These are phyloP conservation scores for Setophaga coronata DNA, from an alignment of 2,113 vertebrate genomes.

Conservation along the genomic window DNA sequence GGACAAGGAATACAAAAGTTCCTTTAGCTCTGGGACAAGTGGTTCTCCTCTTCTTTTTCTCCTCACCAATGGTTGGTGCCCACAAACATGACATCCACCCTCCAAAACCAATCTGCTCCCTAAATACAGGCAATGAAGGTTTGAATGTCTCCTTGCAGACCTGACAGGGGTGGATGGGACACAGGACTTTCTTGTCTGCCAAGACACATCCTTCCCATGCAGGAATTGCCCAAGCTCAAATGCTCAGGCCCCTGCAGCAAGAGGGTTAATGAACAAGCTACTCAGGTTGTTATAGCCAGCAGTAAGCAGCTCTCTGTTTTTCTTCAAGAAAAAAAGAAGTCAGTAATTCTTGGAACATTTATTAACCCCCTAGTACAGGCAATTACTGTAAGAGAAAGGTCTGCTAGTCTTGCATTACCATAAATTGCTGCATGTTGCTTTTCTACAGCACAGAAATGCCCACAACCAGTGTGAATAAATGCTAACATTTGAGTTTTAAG, in stretches of 20 bases:
- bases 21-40: neutral
- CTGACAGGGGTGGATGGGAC: rapidly evolving
- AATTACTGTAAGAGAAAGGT: constrained; percentile 68
- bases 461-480: constrained; percentile 42
- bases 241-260: neutral
- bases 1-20: neutral
- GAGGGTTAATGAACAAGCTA: constrained; percentile 61
- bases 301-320: constrained; percentile 44
- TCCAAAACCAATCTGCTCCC: neutral
- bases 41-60: neutral
- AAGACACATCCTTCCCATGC: rapidly evolving
- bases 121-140: neutral
- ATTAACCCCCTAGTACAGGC: constrained; percentile 65
- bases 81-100: rapidly evolving
- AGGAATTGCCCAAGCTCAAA: neutral
- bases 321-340: constrained; percentile 51
- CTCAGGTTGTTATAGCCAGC: neutral
- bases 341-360: constrained; percentile 68
- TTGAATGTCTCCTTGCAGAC: neutral
- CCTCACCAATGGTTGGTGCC: neutral
- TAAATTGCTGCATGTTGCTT: constrained; percentile 60
- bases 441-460: constrained; percentile 45
- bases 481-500: constrained; percentile 55
- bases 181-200: neutral
- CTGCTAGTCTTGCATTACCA: constrained; percentile 69